These are phyloP conservation scores for Salmo trutta DNA, from an alignment of 2,797 vertebrate species.

Conservation along the genomic window DNA sequence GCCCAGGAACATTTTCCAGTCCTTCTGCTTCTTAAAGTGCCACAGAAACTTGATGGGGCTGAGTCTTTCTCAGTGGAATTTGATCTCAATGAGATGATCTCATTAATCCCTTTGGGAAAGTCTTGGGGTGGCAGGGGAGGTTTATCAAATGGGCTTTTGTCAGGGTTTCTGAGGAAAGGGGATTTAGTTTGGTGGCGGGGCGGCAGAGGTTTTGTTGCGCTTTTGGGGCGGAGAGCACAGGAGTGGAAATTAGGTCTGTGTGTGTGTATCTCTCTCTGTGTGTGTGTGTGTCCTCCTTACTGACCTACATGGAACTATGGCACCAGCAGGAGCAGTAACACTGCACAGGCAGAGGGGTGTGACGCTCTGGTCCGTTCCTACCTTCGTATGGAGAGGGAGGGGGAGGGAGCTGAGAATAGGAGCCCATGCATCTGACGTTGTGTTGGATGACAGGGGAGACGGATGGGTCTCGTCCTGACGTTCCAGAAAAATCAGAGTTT, in stretches of 20 bases:
- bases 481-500: constrained; percentile 73
- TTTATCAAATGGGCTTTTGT: constrained; percentile 34
- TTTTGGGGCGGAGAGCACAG: not conserved
- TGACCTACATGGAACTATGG: constrained; percentile 61
- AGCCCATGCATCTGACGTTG: constrained; percentile 36
- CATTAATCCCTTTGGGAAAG: constrained; percentile 35
- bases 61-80: constrained; percentile 41
- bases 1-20: constrained; percentile 19
- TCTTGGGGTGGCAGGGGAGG: constrained; percentile 26
- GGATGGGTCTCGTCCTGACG: constrained; percentile 65
- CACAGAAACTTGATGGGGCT: not conserved
- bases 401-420: constrained; percentile 15
- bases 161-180: constrained; percentile 38
- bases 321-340: constrained; percentile 25
- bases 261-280: constrained; percentile 18
- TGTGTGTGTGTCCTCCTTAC: constrained; percentile 58
- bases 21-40: constrained; percentile 32
- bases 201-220: constrained; percentile 42
- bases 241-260: no score
- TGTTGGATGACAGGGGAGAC: constrained; percentile 31
- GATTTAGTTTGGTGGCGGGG: constrained; percentile 39
- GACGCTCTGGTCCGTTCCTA: constrained; percentile 36
- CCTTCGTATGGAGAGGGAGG: constrained; percentile 4
- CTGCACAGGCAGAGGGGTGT: constrained; percentile 39
- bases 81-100: constrained; percentile 11